Evolutionary conservation across 2,888 invertebrate species (phyloP), one percentile per base, ranked within the genome.

Genomic region (Agrilus cyanescens): DNA sequence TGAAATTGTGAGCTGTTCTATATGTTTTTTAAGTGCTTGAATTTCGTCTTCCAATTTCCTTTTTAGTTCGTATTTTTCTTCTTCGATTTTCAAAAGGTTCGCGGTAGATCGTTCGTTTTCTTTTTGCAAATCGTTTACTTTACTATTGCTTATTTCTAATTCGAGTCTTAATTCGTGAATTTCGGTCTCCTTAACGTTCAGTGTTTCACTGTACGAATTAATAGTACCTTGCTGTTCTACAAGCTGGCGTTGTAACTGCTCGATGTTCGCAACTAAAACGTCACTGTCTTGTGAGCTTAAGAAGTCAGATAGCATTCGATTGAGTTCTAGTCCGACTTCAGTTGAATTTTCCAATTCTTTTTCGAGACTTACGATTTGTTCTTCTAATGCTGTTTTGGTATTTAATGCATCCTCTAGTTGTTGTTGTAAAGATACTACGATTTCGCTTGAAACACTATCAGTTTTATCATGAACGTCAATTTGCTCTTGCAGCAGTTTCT

Each of bases 341-440:
- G 87, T 84, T 1, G 86, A 84, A 55, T 78, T 81, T 63, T 88
- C 87, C 33, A 88, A 72, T 57, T 88, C 76, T 72, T 81, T 76
- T 69, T 87, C 75, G 57, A 81, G 57, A 59, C 74, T 72, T 39
- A 73, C 66, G 14, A 85, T 69, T 61, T 86, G 80, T 40, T 82
- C 83, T 60, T 85, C 76, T 33, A 81, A 58, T 43, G 72, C 70
- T 4, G 54, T 53, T 50, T 71, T 74, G 13, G 60, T 60, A 39
- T 60, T 62, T 52, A 72, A 61, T 30, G 67, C 61, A 20, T 67
- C 74, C 50, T 76, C 73, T 33, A 86, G 68, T 56, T 84, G 76
- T 45, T 72, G 71, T 56, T 78, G 80, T 31, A 86, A 62, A 5
- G 78, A 75, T 35, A 71, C 72, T 3, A 84, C 77, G 76, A 80